Conservation (phyloP, 92 coral and sea anemone species). For the Zoanthus gigantus region DNA sequence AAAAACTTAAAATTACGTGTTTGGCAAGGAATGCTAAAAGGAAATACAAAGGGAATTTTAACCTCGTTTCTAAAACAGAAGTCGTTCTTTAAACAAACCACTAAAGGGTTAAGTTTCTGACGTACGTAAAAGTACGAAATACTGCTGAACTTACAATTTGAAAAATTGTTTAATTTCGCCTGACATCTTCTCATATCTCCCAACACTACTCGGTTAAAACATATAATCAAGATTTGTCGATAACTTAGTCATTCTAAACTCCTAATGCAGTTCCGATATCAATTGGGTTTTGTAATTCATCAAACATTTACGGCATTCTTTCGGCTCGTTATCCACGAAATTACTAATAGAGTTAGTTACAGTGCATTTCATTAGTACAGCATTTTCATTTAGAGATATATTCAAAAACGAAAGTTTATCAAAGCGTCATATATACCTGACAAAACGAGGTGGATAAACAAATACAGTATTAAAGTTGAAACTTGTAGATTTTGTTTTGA, state of each 20-base stretch:
- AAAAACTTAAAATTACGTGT: background rate
- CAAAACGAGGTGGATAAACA: background rate
- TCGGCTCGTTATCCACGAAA: background rate
- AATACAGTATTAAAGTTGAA: background rate
- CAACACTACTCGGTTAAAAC: conserved; percentile 33
- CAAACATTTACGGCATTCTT: conserved; percentile 18
- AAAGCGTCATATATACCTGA: background rate
- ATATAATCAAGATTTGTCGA: conserved; percentile 42
- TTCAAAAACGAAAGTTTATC: background rate
- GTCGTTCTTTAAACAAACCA: background rate
- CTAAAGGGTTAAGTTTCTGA: conserved; percentile 12
- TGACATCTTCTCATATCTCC: conserved; percentile 16
- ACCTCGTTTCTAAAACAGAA: background rate
- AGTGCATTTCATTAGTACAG: too few species aligned
- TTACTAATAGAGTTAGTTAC: too few species aligned
- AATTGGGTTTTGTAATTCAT: background rate
- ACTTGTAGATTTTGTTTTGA: conserved; percentile 7
- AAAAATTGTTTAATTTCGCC: conserved; percentile 5
- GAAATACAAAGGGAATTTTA: background rate
- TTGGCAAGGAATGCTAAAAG: conserved; percentile 29
- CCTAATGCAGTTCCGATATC: conserved; percentile 32
- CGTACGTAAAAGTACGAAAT: background rate
- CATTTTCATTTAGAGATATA: too few species aligned
- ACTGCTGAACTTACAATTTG: conserved; percentile 1
- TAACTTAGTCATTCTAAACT: conserved; percentile 43